Percentiles rank a stretch among this genome's conserved stretches.
phyloP scores from a whole-genome alignment of 2,888 invertebrate genomes.

The Ecdyonurus torrentis region DNA sequence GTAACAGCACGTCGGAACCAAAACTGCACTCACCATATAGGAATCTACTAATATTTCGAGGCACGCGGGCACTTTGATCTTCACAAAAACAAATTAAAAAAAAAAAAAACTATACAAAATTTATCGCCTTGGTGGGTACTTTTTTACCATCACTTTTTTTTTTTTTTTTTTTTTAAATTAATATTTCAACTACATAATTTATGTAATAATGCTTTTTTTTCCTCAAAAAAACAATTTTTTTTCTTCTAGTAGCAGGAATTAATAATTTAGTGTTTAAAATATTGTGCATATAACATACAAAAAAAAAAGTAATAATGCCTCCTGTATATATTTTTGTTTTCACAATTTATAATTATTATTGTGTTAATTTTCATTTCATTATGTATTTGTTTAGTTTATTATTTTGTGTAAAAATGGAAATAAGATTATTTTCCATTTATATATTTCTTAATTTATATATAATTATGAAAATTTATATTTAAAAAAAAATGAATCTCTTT shows the following conservation, averaged over 20 bases:
- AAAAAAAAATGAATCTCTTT: too few species aligned
- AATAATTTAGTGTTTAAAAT: too few species aligned
- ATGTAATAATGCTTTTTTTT: too few species aligned
- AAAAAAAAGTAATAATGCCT: not conserved
- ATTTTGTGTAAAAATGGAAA: not conserved
- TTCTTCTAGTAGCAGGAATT: too few species aligned
- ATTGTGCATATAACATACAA: too few species aligned
- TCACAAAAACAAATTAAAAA: not conserved
- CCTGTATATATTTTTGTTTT: not conserved
- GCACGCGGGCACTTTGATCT: not conserved
- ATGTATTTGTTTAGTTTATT: not conserved
- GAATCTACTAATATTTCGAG: not conserved
- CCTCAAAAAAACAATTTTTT: not conserved
- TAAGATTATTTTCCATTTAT: too few species aligned
- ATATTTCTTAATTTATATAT: too few species aligned
- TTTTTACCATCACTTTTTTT: not conserved
- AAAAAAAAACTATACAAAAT: too few species aligned
- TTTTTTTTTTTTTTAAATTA: too few species aligned
- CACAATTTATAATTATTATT: not conserved
- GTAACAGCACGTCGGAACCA: slow-evolving; percentile 11
- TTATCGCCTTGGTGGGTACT: not conserved
- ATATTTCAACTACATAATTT: too few species aligned
- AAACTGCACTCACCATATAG: slow-evolving; percentile 11
- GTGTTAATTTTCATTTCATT: not conserved
- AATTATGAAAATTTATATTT: too few species aligned